Conservation (phyloP, 2,797 vertebrate species). For the Channallabes apus region DNA sequence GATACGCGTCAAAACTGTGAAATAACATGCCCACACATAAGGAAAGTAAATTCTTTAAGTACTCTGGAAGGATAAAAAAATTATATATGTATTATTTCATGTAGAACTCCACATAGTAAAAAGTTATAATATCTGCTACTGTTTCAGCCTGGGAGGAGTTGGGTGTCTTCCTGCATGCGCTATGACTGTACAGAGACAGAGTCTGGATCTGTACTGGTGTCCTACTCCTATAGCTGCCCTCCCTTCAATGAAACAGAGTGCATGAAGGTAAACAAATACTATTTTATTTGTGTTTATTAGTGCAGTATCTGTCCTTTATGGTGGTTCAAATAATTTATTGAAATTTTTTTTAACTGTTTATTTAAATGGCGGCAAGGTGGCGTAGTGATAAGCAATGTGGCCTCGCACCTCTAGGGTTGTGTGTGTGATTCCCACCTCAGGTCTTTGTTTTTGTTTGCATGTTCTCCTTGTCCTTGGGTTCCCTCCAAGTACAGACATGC, state of each 20-base stretch:
- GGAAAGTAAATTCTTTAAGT: neutral
- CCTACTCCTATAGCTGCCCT: slow-evolving; percentile 89
- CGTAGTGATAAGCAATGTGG: too few relatives aligned
- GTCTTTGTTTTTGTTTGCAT: too few relatives aligned
- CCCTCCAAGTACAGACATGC: too few relatives aligned
- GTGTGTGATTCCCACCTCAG: too few relatives aligned
- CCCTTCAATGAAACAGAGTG: slow-evolving; percentile 95
- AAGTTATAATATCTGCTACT: neutral
- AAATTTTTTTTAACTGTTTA: neutral
- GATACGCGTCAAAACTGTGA: too few relatives aligned
- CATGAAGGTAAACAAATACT: slow-evolving; percentile 82
- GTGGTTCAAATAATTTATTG: neutral
- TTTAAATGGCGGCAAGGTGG: neutral
- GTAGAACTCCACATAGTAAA: neutral
- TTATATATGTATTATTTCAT: too few relatives aligned
- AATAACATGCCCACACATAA: too few relatives aligned
- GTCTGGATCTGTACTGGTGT: slow-evolving; percentile 85
- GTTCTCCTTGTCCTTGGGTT: too few relatives aligned
- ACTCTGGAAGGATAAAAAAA: neutral
- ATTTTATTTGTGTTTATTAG: neutral
- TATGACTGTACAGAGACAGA: slow-evolving; percentile 85
- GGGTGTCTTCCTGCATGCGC: slow-evolving; percentile 87
- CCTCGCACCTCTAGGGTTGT: too few relatives aligned
- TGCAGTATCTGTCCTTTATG: neutral
- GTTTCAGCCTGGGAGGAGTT: slow-evolving; percentile 84